Evolutionary conservation across 2,797 vertebrate genomes (phyloP), one percentile per base, ranked within the genome.

Genomic region (Setipinna tenuifilis): DNA sequence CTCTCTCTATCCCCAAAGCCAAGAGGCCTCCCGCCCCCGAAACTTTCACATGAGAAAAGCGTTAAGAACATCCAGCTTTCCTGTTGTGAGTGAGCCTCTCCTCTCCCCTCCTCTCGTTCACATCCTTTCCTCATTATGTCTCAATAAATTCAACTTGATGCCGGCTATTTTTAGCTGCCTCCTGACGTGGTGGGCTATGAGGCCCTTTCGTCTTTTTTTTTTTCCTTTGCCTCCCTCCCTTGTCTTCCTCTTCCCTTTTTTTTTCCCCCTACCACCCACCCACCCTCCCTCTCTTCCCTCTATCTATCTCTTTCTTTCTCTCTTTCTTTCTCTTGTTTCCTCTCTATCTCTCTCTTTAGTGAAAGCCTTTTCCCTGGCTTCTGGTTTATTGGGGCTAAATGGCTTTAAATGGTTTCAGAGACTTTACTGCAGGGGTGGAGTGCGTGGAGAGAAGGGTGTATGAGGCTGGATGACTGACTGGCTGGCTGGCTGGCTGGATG

Each of bases 41-140:
- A 94, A 94, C 93, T 96, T 98, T 98, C 96, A 96, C 96, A 97
- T 96, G 96, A 97, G 97, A 97, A 97, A 96, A 97, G 95, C 94
- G 94, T 95, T 95, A 94, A 93, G 93, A 93, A 92, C 93, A 91
- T 96, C 94, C 94, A 96, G 96, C 94, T 95, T 96, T 94, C 95
- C 94, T 89, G 90, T 96, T 96, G 95, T 96, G 96, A 96, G 96
- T 95, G 95, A 96, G 89, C 62, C 25, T 71, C 12, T 71, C 68
- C 28, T 35, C 28, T 54, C 50, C 50, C 12, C 2, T 54, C 87
- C 91, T 96, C 88, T 85, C 88, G 91, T 93, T 90, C 93, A 92
- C 98, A 98, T 98, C 97, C 97, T 96, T 97, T 98, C 97, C 97
- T 98, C 97, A 97, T 98, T 98, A 98, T 97, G 96, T 95, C 92